Conservation (phyloP, 2,113 vertebrate genomes). For the Rhinoptilus africanus region DNA sequence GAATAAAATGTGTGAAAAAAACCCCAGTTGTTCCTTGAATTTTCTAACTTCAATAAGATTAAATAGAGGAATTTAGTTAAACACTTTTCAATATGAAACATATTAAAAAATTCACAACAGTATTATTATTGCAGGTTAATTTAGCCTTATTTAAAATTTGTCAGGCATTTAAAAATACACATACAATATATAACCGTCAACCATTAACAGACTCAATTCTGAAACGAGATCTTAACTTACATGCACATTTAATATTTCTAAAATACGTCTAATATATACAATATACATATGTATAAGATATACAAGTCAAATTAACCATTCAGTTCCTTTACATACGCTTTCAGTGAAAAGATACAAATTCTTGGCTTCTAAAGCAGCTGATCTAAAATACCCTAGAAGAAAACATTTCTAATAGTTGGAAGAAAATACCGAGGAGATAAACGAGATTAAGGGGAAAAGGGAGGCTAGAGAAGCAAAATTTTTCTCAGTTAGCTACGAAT, state of each 20-base stretch:
- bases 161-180: background rate
- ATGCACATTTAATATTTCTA: background rate
- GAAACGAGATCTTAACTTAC: background rate
- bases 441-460: background rate
- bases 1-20: background rate
- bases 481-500: background rate
- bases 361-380: background rate
- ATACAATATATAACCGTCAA: background rate
- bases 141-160: background rate
- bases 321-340: background rate
- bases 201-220: background rate
- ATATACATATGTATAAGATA: background rate
- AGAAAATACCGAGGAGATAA: background rate
- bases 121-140: background rate
- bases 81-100: background rate
- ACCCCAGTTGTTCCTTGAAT: background rate
- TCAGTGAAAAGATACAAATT: background rate
- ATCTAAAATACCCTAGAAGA: background rate
- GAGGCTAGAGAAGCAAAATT: background rate
- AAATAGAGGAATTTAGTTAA: background rate
- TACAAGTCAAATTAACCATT: background rate
- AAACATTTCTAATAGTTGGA: background rate
- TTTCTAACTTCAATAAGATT: background rate
- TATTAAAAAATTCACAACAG: background rate
- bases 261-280: background rate